Base-by-base conservation (phyloP, 2,113 vertebrate species). In the Pungitius pungitius region DNA sequence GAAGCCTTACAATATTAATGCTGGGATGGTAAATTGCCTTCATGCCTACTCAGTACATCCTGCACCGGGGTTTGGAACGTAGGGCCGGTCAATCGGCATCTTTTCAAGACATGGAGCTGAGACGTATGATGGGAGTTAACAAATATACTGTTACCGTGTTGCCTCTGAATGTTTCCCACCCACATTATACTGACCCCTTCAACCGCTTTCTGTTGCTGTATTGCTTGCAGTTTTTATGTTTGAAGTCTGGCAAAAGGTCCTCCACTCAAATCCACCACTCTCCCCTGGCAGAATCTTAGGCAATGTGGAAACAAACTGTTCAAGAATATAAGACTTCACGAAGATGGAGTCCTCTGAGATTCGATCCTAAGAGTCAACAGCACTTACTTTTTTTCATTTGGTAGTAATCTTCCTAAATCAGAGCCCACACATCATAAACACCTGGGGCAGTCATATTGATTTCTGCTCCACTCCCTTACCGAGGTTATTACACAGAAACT, bases 391-490 rank as follows among this genome's bases (percentile, higher is more conserved):
- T 27, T 26, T 75, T 68, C 14, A 27, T 45, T 69, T 35, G 39
- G 39, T 11, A 45, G 45, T 6, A 45, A 49, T 30, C 59, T 59
- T 30, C n/a, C 20, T 76, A 39, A 82, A 59, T 54, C 58, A 75
- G 51, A 52, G 62, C 33, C 20, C 69, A 68, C 57, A 62, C 40
- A 39, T 70, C 30, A 77, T 26, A 30, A 78, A 73, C 69, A 66
- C 68, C 49, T 69, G 17, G 8, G 65, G 65, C 60, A 8, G 39
- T 57, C 56, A 12, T 70, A 85, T 79, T 65, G 81, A 88, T 81
- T 81, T 69, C 65, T 64, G n/a, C 61, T 73, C 39, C 69, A 15
- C 61, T 54, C 45, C 63, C 66, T 70, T 30, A 67, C 49, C 8
- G 7, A 77, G 61, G 56, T 74, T 49, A 66, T 78, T 77, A 77